Percentiles rank a stretch among this genome's conserved stretches.
Evolutionary conservation across 2,888 invertebrate species (phyloP).

Genomic region (Pyrocoelia pectoralis): DNA sequence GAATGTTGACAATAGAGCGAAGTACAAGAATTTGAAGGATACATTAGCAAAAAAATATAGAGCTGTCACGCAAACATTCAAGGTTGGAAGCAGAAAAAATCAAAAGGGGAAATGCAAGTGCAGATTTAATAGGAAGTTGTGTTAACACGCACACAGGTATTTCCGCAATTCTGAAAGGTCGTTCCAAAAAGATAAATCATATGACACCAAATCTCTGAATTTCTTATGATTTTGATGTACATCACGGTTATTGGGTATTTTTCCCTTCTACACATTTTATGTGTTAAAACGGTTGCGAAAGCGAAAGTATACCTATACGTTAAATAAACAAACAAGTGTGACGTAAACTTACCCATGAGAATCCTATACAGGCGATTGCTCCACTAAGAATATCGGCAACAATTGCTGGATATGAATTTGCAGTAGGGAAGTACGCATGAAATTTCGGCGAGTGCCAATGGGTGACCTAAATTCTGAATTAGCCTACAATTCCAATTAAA

Average conservation of each 20-base stretch:
- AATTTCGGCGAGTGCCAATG: conserved; percentile 97
- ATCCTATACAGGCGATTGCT: conserved; percentile 95
- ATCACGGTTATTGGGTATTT: too few relatives aligned
- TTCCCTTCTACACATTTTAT: background rate
- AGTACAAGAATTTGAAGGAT: too few relatives aligned
- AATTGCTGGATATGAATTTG: conserved; percentile 92
- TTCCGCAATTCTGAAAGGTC: too few relatives aligned
- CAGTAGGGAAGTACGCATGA: conserved; percentile 95
- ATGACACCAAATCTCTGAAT: too few relatives aligned
- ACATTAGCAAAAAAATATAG: too few relatives aligned
- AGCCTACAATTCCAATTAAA: background rate
- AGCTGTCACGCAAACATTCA: too few relatives aligned
- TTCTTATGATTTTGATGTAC: too few relatives aligned
- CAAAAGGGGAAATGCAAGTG: background rate
- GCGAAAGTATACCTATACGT: background rate
- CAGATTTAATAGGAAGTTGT: too few relatives aligned
- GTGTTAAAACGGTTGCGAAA: background rate
- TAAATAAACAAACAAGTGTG: background rate
- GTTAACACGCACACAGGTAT: too few relatives aligned
- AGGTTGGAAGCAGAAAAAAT: background rate
- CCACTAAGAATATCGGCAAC: conserved; percentile 95
- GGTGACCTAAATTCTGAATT: conserved; percentile 67
- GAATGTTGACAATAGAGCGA: too few relatives aligned
- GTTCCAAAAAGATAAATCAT: too few relatives aligned
- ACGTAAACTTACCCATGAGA: conserved; percentile 81